Evolutionary conservation across 2,113 vertebrate genomes (phyloP), one percentile per base, ranked within the genome.

Genomic region (Archocentrus centrarchus): DNA sequence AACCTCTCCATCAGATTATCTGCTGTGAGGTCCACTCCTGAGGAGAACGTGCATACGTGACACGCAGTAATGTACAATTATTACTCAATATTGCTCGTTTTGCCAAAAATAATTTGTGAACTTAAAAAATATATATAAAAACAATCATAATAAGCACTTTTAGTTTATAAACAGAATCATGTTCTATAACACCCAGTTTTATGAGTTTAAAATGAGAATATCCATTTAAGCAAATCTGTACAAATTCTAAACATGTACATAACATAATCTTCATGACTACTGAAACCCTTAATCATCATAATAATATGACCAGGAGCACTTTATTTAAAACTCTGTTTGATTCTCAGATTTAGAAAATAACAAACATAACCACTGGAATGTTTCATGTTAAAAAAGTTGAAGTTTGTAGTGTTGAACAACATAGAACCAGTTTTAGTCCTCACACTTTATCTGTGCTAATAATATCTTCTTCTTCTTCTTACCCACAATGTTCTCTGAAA

Each of bases 1-100:
- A 99, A 64, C 82, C 94, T 96, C 77, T 98, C 98, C 97, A 99
- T 97, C 88, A 99, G 97, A 47, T 92, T 96, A 83, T 98, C 97
- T 37, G 96, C 97, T 59, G 97, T 97, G 90, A 99, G 96, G 89
- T 97, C 96, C 90, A 95, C 96, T 86, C 97, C 98, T 99, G 92
- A 89, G 60, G 89, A 89, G 39, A 58, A 81, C 1, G 57, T 20
- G 85, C 58, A 88, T 7, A 35, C 41, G 53, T 55, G 17, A 47
- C 14, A 15, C 27, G 24, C 24, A 37, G 37, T n/a, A 5, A 79
- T 2, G 11, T 20, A 27, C 22, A 35, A 24, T 1, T 50, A 73
- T 20, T 11, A 22, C 37, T 32, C 1, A 41, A 41, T 10, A 59
- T 47, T 18, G 41, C 1, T 30, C 47, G 1, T 17, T 50, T 50